Percentiles rank a stretch among this genome's conserved stretches.
These are phyloP conservation scores for Ctenomys sociabilis DNA, from an alignment of 2,113 vertebrate species.

Conservation along the genomic window DNA sequence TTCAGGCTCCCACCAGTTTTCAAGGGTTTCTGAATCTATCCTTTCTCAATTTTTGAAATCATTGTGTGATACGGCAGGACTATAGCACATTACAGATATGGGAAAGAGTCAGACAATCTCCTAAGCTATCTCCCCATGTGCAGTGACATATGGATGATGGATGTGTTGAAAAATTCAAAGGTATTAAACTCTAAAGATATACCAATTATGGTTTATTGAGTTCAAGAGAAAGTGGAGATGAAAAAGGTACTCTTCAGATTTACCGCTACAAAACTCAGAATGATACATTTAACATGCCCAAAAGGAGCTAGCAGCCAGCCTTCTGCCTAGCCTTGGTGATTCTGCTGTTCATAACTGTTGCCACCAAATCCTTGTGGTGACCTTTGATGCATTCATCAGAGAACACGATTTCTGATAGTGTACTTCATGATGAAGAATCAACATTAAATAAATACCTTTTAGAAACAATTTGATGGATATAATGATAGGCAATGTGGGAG, in stretches of 20 bases:
- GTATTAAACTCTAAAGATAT: not conserved
- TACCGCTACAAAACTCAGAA: not conserved
- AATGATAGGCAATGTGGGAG: not conserved
- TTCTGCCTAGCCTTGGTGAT: not conserved
- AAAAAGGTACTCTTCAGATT: not conserved
- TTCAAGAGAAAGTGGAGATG: not conserved
- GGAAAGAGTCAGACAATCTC: not conserved
- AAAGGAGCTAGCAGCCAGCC: not conserved
- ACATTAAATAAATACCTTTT: not conserved
- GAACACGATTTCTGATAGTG: not conserved
- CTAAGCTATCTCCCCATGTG: not conserved
- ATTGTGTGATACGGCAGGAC: not conserved
- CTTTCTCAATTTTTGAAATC: not conserved
- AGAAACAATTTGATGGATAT: not conserved
- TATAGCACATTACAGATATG: not conserved
- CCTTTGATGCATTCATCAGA: not conserved
- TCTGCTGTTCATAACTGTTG: not conserved
- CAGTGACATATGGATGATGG: not conserved
- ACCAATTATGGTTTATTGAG: not conserved
- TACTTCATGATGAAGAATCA: not conserved
- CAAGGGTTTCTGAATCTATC: not conserved
- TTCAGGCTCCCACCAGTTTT: not conserved
- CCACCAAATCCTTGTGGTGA: not conserved
- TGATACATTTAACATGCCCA: not conserved
- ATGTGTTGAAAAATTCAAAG: not conserved